Percentiles rank a stretch among this genome's conserved stretches.
Evolutionary conservation across 64 coral and sea anemone genomes (phyloP).

Genomic region (Actinia equina): DNA sequence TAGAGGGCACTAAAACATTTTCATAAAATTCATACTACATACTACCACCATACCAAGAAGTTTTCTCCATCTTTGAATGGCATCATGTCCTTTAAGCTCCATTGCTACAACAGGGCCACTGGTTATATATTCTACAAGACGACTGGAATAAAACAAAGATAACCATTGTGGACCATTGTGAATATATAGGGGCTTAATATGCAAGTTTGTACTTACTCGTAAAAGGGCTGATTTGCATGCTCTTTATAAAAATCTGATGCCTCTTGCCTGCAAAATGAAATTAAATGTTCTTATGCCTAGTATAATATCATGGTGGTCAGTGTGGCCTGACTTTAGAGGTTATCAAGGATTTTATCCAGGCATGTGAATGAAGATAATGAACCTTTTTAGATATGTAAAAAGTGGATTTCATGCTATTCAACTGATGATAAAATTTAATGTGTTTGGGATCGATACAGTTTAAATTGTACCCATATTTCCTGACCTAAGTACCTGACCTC

Average conservation of each 20-base stretch:
- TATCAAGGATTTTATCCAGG: no score
- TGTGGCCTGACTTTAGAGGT: no score
- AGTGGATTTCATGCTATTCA: no score
- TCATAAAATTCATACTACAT: no score
- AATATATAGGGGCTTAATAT: neutral
- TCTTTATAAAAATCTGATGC: conserved; percentile 59
- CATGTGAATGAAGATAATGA: no score
- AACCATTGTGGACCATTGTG: neutral
- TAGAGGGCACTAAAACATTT: neutral
- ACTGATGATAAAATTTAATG: no score
- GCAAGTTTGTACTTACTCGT: conserved; percentile 19
- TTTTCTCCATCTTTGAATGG: conserved; percentile 72
- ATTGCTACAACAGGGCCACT: conserved; percentile 88
- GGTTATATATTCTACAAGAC: conserved; percentile 67
- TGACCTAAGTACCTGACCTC: neutral
- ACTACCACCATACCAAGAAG: conserved; percentile 48
- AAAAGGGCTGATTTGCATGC: conserved; percentile 45
- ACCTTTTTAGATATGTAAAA: no score
- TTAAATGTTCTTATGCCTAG: neutral
- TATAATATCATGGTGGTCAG: no score
- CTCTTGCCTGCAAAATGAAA: neutral
- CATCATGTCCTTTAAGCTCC: conserved; percentile 83
- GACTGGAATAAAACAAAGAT: neutral
- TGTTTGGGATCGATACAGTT: no score
- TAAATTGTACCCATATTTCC: no score